Evolutionary conservation across 2,113 vertebrate genomes (phyloP), one percentile per base, ranked within the genome.

Genomic region (Furnarius figulus): DNA sequence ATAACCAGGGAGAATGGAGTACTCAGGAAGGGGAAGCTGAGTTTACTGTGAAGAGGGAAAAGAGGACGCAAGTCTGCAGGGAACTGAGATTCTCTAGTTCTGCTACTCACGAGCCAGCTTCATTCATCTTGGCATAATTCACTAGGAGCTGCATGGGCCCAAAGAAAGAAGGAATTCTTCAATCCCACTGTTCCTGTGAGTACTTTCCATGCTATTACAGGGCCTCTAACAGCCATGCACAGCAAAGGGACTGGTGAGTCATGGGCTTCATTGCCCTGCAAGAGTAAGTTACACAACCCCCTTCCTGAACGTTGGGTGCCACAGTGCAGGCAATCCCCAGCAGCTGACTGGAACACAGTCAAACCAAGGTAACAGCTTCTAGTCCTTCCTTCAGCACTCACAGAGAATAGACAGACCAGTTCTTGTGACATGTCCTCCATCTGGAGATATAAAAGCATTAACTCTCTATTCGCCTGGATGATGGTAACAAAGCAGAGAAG

Each of bases 21-120:
- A 67, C 53, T 89, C 30, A 16, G 71, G 94, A 63, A 85, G 67
- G 58, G 76, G 79, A 95, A 93, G 61, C 42, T 95, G 89, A 88
- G 65, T 65, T 77, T 55, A 18, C 33, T 39, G 33, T 30, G 35
- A 78, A 62, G 55, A 40, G 56, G 35, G 76, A 96, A 93, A 95
- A 50, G 58, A 87, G 46, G 82, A 92, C 4, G 2, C 49, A 31
- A 62, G 55, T 47, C 85, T 95, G 47, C 49, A 65, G 65, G 70
- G 65, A 84, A 42, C 39, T 12, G 66, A 77, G 61, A 44, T 93
- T 62, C 16, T 16, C 50, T 62, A 53, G 22, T 44, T 88, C 67
- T 90, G n/a, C 40, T 47, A 12, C 73, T 92, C 63, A 66, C 52
- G 46, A 13, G n/a, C 67, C 1, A 1, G 27, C 46, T 90, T 49